A percentile compares a stretch with the other conserved stretches of the same genome.
Evolutionary conservation across 2,113 vertebrate species (phyloP).

Genomic region (Neolamprologus toae): DNA sequence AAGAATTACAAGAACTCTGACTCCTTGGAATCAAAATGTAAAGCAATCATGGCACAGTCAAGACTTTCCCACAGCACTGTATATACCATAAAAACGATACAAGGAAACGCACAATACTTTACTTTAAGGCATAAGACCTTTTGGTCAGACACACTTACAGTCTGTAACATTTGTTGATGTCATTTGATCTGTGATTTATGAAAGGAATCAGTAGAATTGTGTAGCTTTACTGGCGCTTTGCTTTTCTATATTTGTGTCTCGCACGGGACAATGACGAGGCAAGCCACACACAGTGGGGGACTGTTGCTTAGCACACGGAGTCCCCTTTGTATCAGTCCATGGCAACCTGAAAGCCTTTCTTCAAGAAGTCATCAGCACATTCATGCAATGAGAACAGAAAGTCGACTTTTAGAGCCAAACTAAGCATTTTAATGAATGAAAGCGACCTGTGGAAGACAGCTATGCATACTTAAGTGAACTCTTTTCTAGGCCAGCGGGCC

Average conservation of each 20-base stretch:
- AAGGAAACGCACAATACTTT: not conserved
- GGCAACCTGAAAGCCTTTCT: not conserved
- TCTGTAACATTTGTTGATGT: not conserved
- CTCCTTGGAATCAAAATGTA: not conserved
- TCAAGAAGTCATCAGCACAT: not conserved
- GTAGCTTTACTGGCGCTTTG: not conserved
- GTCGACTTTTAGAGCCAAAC: not conserved
- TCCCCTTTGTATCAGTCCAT: slow-evolving; percentile 13
- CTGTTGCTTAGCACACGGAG: slow-evolving; percentile 42
- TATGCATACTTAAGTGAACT: not conserved
- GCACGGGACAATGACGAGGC: not conserved
- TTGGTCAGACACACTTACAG: not conserved
- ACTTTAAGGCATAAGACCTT: not conserved
- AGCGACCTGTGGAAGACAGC: not conserved
- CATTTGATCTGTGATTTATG: not conserved
- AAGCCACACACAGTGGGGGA: not conserved
- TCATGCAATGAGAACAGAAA: not conserved
- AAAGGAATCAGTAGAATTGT: not conserved
- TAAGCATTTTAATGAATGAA: not conserved
- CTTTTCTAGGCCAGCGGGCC: not conserved
- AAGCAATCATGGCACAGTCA: not conserved
- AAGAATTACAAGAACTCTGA: not conserved
- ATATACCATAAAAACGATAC: not conserved
- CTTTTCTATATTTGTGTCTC: not conserved
- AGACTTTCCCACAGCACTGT: not conserved